A percentile compares a stretch with the other conserved stretches of the same genome.
Conservation (phyloP, 2,113 vertebrate genomes). For the Psittacus erithacus region DNA sequence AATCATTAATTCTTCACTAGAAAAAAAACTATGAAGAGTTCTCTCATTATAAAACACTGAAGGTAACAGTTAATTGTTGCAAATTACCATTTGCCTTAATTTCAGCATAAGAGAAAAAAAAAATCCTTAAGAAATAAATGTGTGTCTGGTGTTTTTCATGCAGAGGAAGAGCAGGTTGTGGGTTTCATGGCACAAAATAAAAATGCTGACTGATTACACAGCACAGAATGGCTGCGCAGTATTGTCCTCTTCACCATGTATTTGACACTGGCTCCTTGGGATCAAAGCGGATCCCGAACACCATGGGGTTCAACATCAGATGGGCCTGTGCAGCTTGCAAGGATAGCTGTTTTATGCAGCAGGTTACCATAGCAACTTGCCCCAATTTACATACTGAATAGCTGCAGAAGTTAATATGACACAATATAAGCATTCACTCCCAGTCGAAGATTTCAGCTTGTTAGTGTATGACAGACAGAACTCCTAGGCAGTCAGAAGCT, state of each 20-base stretch:
- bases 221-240: accelerated
- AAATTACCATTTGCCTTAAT: neutral
- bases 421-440: neutral
- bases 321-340: neutral
- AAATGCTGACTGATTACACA: accelerated
- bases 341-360: neutral
- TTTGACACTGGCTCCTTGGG: neutral
- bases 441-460: neutral
- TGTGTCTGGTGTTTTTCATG: neutral
- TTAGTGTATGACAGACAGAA: neutral
- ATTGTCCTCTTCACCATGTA: accelerated
- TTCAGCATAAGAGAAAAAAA: neutral
- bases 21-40: neutral
- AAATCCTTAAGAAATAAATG: neutral
- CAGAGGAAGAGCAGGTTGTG: neutral
- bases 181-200: neutral
- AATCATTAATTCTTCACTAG: neutral
- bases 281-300: neutral
- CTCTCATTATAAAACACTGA: neutral
- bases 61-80: neutral
- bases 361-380: constrained; percentile 14
- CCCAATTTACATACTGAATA: neutral
- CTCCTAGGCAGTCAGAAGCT: neutral
- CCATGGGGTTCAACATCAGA: neutral
- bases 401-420: neutral